Evolutionary conservation across 2,888 invertebrate genomes (phyloP).

Genomic region (Merodon equestris): DNA sequence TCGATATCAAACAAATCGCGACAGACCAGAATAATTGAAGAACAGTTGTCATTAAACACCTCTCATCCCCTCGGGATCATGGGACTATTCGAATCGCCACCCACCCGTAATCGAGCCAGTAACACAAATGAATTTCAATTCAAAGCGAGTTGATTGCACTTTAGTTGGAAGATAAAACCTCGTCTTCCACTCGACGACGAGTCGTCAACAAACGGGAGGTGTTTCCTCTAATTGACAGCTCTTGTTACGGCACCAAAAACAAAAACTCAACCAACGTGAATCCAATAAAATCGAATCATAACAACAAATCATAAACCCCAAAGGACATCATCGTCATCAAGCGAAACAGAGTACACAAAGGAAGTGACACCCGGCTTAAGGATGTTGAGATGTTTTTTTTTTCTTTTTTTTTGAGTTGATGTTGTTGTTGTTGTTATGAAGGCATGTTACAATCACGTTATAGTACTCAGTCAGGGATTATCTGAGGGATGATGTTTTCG

Average conservation of each 20-base stretch:
- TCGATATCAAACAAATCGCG: conserved; percentile 57
- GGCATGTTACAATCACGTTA: conserved; percentile 43
- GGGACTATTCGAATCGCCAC: conserved; percentile 13
- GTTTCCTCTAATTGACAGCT: too few relatives aligned
- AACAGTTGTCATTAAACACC: conserved; percentile 60
- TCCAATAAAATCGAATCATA: too few relatives aligned
- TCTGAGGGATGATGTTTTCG: conserved; percentile 51
- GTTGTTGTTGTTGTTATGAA: too few relatives aligned
- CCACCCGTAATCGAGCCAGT: too few relatives aligned
- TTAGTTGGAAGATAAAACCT: conserved; percentile 57
- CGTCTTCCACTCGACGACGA: conserved; percentile 9
- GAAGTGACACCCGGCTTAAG: conserved; percentile 47
- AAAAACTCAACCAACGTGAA: too few relatives aligned
- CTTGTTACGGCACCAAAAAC: too few relatives aligned
- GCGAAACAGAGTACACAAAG: conserved; percentile 42
- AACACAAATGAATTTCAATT: conserved; percentile 43
- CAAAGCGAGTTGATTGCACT: conserved; percentile 64
- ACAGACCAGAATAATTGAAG: conserved; percentile 60
- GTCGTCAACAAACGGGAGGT: too few relatives aligned
- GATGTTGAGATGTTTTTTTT: conserved; percentile 43
- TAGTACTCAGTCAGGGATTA: conserved; percentile 65
- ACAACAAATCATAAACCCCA: conserved; percentile 44
- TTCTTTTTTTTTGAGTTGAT: too few relatives aligned
- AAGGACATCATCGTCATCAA: conserved; percentile 45
- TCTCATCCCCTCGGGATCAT: conserved; percentile 48